Evolutionary conservation across 2,113 vertebrate species (phyloP), one percentile per base, ranked within the genome.

Genomic region (Nesospiza acunhae): DNA sequence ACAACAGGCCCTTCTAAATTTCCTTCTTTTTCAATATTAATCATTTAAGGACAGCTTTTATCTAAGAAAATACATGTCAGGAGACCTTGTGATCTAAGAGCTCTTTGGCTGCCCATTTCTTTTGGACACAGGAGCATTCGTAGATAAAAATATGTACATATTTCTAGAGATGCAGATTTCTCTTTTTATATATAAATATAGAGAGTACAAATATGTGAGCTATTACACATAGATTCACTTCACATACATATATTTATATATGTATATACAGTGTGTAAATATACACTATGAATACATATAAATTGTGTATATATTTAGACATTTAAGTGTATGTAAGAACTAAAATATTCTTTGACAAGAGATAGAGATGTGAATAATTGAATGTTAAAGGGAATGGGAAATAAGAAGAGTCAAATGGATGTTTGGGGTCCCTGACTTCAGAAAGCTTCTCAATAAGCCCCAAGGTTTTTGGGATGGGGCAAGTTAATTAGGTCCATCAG

Each of bases 21-120:
- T 17, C 35, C 23, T 50, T 24, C 1, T 44, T 86, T 89, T 76
- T 72, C 18, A 75, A 1, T 53, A 35, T 39, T 53, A 49, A 16
- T 58, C 5, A 8, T 23, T 44, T 66, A 89, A 85, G 15, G 42
- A 70, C 24, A 86, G 14, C 3, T 66, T 66, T 82, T 49, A 58
- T 33, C 18, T 30, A 35, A 33, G 37, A 56, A n/a, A 35, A 73
- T 47, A 39, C 4, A 33, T 59, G 18, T 16, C 13, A 55, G 41
- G 41, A 7, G 5, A 15, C 15, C 39, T 39, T 0, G 0, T 22
- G 75, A 69, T 56, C 35, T 22, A 44, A 74, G 9, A 69, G 24
- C 20, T 86, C 9, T 37, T 11, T 42, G 39, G 9, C 47, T 67
- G 11, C 15, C 37, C 44, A 52, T 60, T 64, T 82, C 4, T 3